A percentile compares a stretch with the other conserved stretches of the same genome.
Conservation (phyloP, 2,113 vertebrate species). For the Antennarius striatus region DNA sequence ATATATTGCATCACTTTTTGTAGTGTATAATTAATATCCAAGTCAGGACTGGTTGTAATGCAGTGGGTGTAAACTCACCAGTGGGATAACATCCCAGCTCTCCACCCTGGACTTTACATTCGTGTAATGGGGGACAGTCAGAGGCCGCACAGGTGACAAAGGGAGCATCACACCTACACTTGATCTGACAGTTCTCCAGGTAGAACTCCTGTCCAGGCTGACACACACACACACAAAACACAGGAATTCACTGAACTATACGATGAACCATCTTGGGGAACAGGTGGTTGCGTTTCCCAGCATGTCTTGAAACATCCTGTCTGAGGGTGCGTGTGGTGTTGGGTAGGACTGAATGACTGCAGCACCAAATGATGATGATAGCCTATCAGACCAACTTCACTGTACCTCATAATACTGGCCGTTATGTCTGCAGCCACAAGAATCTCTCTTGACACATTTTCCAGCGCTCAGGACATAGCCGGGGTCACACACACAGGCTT, state of each 20-base stretch:
- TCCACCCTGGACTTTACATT: slow-evolving; percentile 74
- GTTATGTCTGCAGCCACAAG: slow-evolving; percentile 74
- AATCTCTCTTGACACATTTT: slow-evolving; percentile 67
- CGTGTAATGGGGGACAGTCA: slow-evolving; percentile 71
- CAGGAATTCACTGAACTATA: too few relatives aligned
- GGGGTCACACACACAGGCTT: slow-evolving; percentile 78
- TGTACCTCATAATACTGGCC: slow-evolving; percentile 79
- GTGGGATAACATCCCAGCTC: slow-evolving; percentile 78
- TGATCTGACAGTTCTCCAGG: slow-evolving; percentile 64
- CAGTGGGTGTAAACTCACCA: slow-evolving; percentile 57
- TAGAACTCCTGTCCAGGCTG: slow-evolving; percentile 79
- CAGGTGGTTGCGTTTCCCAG: too few relatives aligned
- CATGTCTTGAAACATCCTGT: too few relatives aligned
- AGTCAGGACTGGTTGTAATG: too few relatives aligned
- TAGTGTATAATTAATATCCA: too few relatives aligned
- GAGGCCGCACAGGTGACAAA: slow-evolving; percentile 57
- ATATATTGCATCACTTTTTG: too few relatives aligned
- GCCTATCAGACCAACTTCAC: neutral
- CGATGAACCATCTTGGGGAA: too few relatives aligned
- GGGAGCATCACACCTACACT: slow-evolving; percentile 69
- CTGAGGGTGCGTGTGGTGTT: too few relatives aligned
- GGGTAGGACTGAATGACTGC: too few relatives aligned
- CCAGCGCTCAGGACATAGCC: slow-evolving; percentile 78
- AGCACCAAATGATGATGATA: neutral
- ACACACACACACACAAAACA: slow-evolving; percentile 35